Conservation (phyloP, 1,140 invertebrate genomes). For the Pachypeltis micranthus region DNA sequence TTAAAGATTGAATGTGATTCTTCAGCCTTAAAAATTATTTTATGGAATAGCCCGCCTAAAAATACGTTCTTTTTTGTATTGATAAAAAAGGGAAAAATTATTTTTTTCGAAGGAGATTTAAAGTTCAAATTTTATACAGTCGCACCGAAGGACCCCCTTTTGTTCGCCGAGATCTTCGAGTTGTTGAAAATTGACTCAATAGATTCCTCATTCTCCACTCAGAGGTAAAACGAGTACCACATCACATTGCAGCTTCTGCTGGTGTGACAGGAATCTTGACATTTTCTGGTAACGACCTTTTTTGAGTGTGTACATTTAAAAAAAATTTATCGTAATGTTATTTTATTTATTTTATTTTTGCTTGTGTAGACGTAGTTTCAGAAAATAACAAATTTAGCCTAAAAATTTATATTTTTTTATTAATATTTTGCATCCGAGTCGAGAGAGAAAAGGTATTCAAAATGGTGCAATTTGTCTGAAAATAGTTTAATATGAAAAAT, state of each 20-base stretch:
- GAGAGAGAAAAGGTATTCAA: background rate
- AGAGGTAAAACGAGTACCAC: background rate
- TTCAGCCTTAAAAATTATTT: background rate
- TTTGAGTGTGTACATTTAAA: background rate
- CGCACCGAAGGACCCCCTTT: background rate
- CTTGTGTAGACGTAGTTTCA: no score
- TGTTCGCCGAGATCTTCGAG: background rate
- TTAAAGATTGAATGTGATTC: slow-evolving; percentile 44
- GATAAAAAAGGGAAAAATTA: no score
- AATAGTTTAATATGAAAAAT: no score
- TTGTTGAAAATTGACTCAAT: background rate
- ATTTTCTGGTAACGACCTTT: background rate
- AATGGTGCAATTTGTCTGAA: slow-evolving; percentile 1
- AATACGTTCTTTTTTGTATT: background rate
- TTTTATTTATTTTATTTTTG: background rate
- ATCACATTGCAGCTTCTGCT: background rate
- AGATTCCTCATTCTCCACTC: no score
- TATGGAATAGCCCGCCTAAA: background rate
- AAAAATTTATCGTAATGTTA: background rate
- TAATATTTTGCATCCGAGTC: background rate
- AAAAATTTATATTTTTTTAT: slow-evolving; percentile 7
- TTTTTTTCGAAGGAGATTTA: background rate
- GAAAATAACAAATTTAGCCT: background rate
- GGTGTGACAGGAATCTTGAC: background rate
- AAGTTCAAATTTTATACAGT: background rate